These are phyloP conservation scores for Globicephala melas DNA, from an alignment of 2,113 vertebrate genomes.

Conservation along the genomic window DNA sequence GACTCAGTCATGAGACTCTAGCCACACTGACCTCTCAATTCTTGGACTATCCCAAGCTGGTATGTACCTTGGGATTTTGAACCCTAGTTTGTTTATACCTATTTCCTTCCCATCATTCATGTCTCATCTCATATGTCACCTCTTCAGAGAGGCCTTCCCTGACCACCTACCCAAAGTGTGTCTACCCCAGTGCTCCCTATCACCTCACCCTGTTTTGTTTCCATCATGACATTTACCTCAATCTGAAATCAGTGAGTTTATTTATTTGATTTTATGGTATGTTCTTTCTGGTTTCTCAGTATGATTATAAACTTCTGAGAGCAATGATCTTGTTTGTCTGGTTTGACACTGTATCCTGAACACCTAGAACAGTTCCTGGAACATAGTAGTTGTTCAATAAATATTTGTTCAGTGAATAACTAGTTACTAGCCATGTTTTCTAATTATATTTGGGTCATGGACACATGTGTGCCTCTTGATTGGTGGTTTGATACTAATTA, in stretches of 20 bases:
- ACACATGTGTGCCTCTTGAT: not conserved
- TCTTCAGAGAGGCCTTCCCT: not conserved
- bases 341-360: not conserved
- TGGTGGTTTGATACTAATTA: not conserved
- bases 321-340: not conserved
- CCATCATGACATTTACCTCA: not conserved
- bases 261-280: not conserved
- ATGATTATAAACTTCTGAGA: not conserved
- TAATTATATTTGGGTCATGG: not conserved
- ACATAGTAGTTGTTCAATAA: not conserved
- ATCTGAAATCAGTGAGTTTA: not conserved
- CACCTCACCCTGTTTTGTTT: not conserved
- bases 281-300: not conserved
- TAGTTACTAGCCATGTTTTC: slow-evolving; percentile 16
- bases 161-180: not conserved
- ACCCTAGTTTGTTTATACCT: not conserved
- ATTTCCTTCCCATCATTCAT: not conserved
- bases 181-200: not conserved
- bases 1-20: not conserved
- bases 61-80: not conserved
- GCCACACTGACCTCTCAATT: not conserved
- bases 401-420: not conserved
- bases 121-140: not conserved
- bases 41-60: not conserved
- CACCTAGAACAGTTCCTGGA: not conserved